Percentiles rank a stretch among this genome's conserved stretches.
Evolutionary conservation across 2,797 vertebrate species (phyloP).

Genomic region (Karalla daura): DNA sequence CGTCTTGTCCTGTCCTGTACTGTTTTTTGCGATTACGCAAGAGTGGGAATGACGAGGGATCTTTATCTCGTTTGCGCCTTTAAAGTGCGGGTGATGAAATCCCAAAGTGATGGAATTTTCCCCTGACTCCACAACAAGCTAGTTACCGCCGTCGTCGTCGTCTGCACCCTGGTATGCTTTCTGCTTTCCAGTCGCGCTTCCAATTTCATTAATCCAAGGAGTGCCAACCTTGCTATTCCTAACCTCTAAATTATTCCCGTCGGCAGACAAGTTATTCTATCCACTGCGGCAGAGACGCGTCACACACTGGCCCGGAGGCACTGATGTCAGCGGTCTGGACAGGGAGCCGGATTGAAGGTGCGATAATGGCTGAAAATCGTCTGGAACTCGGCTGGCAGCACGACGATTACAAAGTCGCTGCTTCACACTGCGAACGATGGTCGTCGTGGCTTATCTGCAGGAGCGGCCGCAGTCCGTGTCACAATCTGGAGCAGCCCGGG

Average conservation of each 20-base stretch:
- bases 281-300: background rate
- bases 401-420: too few relatives aligned
- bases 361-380: too few relatives aligned
- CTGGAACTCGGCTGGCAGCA: too few relatives aligned
- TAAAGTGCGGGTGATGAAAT: slow-evolving; percentile 20
- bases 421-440: too few relatives aligned
- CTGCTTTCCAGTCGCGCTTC: background rate
- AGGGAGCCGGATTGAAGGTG: too few relatives aligned
- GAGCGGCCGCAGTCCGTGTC: background rate
- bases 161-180: too few relatives aligned
- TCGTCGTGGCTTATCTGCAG: background rate
- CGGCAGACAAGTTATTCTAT: background rate
- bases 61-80: slow-evolving; percentile 49
- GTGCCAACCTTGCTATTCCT: background rate
- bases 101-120: slow-evolving; percentile 8
- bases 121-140: background rate
- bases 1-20: background rate
- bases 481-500: slow-evolving; percentile 53
- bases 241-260: background rate
- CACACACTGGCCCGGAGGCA: too few relatives aligned
- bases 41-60: slow-evolving; percentile 20
- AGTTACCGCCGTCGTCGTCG: too few relatives aligned
- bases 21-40: slow-evolving; percentile 23
- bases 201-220: background rate
- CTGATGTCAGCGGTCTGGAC: too few relatives aligned